A percentile compares a stretch with the other conserved stretches of the same genome.
Evolutionary conservation across 2,888 invertebrate genomes (phyloP).

Genomic region (Aporophyla nigra): DNA sequence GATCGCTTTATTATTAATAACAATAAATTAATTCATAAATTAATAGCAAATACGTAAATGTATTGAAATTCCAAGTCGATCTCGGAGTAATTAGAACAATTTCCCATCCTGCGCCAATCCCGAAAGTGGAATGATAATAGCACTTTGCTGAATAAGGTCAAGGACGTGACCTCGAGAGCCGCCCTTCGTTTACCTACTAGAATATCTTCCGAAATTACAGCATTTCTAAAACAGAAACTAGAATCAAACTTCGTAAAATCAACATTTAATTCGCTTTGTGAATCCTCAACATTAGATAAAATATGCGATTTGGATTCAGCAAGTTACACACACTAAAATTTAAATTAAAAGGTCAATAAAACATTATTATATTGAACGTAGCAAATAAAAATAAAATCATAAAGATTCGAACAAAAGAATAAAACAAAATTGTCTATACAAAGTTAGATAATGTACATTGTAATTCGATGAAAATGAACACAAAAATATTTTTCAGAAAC

Average conservation of each 20-base stretch:
- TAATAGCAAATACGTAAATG: slow-evolving; percentile 6
- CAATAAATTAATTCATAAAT: slow-evolving; percentile 38
- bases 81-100: slow-evolving; percentile 25
- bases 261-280: slow-evolving; percentile 9
- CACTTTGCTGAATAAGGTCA: slow-evolving; percentile 39
- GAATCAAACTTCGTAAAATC: neutral
- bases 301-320: neutral
- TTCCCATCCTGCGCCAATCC: slow-evolving; percentile 22
- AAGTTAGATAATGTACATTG: slow-evolving; percentile 1
- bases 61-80: slow-evolving; percentile 6
- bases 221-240: slow-evolving; percentile 14
- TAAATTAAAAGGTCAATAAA: slow-evolving; percentile 7
- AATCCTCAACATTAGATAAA: neutral
- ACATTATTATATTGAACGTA: neutral
- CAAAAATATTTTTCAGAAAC: slow-evolving; percentile 2
- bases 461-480: slow-evolving; percentile 25
- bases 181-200: slow-evolving; percentile 9
- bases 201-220: slow-evolving; percentile 8
- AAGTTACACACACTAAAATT: neutral
- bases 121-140: slow-evolving; percentile 43
- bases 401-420: slow-evolving; percentile 14
- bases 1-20: slow-evolving; percentile 41
- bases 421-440: slow-evolving; percentile 11
- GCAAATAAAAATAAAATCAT: slow-evolving; percentile 7
- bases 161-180: slow-evolving; percentile 22